phyloP scores from a whole-genome alignment of 1,140 invertebrate genomes.

The Calycopis cecrops region DNA sequence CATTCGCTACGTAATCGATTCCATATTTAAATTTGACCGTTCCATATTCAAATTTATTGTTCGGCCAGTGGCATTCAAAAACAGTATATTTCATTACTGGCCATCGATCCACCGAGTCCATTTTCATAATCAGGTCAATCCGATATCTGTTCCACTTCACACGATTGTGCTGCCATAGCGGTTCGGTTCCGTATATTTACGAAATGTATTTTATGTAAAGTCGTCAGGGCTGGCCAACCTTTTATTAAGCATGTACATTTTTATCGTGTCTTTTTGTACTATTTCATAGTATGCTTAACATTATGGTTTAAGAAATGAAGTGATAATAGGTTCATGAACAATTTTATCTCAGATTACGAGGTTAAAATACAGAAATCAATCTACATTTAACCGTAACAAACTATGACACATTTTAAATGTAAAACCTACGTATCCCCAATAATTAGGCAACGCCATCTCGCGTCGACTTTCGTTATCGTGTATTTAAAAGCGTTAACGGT shows the following conservation, averaged over 20 bases:
- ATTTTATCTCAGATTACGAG: no score
- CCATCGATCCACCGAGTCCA: neutral
- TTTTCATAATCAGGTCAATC: constrained; percentile 26
- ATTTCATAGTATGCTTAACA: no score
- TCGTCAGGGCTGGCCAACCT: no score
- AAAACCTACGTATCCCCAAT: constrained; percentile 23
- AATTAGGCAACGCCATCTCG: constrained; percentile 38
- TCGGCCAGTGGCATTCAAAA: neutral
- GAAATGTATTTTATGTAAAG: neutral
- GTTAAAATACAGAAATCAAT: no score
- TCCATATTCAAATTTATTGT: neutral
- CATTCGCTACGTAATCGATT: no score
- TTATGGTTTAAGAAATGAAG: no score
- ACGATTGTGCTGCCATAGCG: constrained; percentile 18
- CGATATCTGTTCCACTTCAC: constrained; percentile 38
- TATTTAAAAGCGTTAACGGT: constrained; percentile 66
- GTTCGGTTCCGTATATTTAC: constrained; percentile 5
- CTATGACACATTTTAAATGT: no score
- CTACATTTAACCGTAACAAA: no score
- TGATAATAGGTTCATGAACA: no score
- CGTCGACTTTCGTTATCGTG: constrained; percentile 57
- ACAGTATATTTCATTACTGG: constrained; percentile 10
- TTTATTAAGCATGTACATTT: no score
- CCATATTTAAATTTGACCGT: neutral
- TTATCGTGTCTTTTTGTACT: no score